These are phyloP conservation scores for Neopelma chrysocephalum DNA, from an alignment of 2,797 vertebrate genomes.

Conservation along the genomic window DNA sequence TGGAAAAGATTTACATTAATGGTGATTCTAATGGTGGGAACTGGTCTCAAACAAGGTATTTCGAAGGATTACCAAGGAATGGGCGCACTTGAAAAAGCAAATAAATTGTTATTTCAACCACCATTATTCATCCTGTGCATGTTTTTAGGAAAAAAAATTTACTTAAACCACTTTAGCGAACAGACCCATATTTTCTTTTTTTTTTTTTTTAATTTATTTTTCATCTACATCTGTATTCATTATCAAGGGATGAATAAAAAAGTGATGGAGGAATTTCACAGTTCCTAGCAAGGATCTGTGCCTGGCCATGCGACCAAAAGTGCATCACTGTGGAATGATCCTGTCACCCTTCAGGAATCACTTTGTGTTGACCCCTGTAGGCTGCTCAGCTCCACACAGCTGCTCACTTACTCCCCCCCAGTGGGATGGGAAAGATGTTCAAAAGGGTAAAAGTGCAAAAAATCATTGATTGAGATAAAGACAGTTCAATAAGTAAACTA, in stretches of 20 bases:
- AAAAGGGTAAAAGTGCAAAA: background rate
- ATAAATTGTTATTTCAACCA: background rate
- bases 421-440: background rate
- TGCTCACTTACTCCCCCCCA: background rate
- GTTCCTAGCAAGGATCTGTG: background rate
- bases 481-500: background rate
- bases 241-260: background rate
- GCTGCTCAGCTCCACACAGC: background rate
- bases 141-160: background rate
- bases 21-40: background rate
- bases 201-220: background rate
- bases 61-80: background rate
- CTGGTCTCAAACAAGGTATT: background rate
- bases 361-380: background rate
- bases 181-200: rapidly evolving
- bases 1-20: background rate
- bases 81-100: background rate
- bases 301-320: background rate
- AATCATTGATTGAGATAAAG: rapidly evolving
- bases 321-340: background rate
- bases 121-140: background rate
- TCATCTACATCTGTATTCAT: background rate
- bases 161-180: background rate
- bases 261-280: background rate
- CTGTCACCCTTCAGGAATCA: background rate